Base-by-base conservation (phyloP, 2,113 vertebrate species). In the Rhynchopsitta pachyrhyncha region DNA sequence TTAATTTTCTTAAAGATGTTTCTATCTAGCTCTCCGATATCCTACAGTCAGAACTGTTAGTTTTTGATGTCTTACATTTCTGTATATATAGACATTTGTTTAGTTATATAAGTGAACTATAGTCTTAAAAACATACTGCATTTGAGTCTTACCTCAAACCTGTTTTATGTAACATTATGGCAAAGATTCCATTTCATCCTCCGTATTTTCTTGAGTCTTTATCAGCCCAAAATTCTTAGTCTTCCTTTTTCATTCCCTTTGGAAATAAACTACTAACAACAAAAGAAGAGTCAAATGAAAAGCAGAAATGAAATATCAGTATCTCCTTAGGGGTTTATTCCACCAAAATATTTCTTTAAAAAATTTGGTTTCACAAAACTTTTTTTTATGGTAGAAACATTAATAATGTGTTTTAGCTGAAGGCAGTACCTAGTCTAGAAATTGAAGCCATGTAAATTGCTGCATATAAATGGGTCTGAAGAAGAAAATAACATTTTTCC, bases 351-450 rank as follows among this genome's bases (percentile, higher is more conserved):
- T 68, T 63, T 66, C 4, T 69, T 53, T 7, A 10, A 55, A 84
- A 70, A 62, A 37, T 1, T 22, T 67, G 0, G 1, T 13, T 39
- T 49, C 11, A 10, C 11, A 24, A 42, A 1, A 7, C 31, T 19
- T 29, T 60, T 71, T 71, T 64, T 33, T 1, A 39, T 69, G 8
- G 35, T 33, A 77, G 12, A 53, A 71, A 39, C 16, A n/a, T 42
- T 81, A 66, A n/a, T 37, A n/a, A 41, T 20, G 14, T 52, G 16
- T 46, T 71, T 77, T 49, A 73, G 25, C 28, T 47, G 23, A 67
- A 59, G 76, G 55, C 3, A 60, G n/a, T 19, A 37, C 44, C 44
- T 81, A 66, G 25, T 25, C 19, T 89, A 24, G 33, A 17, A 39
- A 57, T 71, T 33, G 31, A 86, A 89, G 35, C 17, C 19, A 27